Evolutionary conservation across 1,140 invertebrate species (phyloP), one percentile per base, ranked within the genome.

Genomic region (Aphelenchoides avenae): DNA sequence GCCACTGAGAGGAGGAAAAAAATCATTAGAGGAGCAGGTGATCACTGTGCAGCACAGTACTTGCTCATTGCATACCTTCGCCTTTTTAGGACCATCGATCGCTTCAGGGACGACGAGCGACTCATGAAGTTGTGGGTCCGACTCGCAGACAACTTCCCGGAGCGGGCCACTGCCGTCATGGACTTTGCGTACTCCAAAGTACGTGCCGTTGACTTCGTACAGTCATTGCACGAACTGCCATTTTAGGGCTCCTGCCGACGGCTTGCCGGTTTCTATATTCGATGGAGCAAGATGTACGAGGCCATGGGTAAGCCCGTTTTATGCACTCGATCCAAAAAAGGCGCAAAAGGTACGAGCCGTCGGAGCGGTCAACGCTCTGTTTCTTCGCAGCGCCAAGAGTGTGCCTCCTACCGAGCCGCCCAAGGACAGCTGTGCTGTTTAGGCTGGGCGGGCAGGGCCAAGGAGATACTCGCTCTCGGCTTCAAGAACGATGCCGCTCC

Each of bases 91-190:
- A n/a, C 11, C 3, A 15, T 61, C 24, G 20, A 31, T 20, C 37
- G 13, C 13, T 60, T 61, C 39, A 70, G 69, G 69, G 62, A 69
- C 27, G 63, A 65, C 34, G 63, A 65, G 18, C 66, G 63, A 5
- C 20, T 65, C n/a, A 20, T 65, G 57, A 65, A 65, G 29, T 33
- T 65, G 13, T 65, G 63, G 63, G 1, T 69, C 11, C 46, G 52
- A 34, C 43, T 65, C 22, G 24, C 64, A 3, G 66, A 65, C 27
- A 53, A 50, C 37, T 70, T 65, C 40, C 66, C 66, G 9, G 57
- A 60, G 34, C 47, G 58, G 29, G 66, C 51, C 11, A 34, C 69
- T 3, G 63, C 63, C 18, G 54, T 65, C 5, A 69, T 65, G 52
- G 64, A 65, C n/a, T 65, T 65, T 48, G 63, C 63, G 15, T 70